A percentile compares a stretch with the other conserved stretches of the same genome.
These are phyloP conservation scores for Oryzaephilus surinamensis DNA, from an alignment of 1,140 invertebrate species.

Conservation along the genomic window DNA sequence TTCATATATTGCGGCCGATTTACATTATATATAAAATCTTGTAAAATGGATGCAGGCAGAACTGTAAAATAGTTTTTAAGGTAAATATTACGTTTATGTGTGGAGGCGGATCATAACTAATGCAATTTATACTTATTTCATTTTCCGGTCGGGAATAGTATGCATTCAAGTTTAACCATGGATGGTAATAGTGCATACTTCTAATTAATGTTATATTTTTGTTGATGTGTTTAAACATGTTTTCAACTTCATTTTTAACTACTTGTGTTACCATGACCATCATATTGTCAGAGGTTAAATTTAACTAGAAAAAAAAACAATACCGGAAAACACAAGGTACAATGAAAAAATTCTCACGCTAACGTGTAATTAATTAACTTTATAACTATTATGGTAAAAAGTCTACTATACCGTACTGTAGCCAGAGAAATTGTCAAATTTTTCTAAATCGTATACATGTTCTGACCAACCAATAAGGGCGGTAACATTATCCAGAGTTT, in stretches of 20 bases:
- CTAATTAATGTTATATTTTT: not conserved
- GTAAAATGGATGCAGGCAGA: conserved; percentile 83
- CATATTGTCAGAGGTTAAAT: conserved; percentile 8
- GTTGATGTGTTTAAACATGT: conserved; percentile 3
- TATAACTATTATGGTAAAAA: no score
- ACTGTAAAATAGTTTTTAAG: no score
- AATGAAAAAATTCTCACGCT: not conserved
- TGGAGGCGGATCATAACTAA: no score
- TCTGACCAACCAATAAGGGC: conserved; percentile 7
- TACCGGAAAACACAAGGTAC: not conserved
- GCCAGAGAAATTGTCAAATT: conserved; percentile 7
- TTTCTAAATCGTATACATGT: conserved; percentile 1
- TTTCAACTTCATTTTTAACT: not conserved
- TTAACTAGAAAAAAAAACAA: conserved; percentile 8
- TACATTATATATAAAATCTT: conserved; percentile 75
- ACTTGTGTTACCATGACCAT: conserved; percentile 7
- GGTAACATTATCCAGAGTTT: no score
- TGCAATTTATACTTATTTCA: no score
- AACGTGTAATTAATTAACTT: not conserved
- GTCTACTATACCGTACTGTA: conserved; percentile 6
- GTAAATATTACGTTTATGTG: no score
- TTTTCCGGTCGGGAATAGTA: no score
- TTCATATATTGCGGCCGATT: conserved; percentile 81
- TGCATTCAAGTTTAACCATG: not conserved
- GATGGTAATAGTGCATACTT: not conserved